A percentile compares a stretch with the other conserved stretches of the same genome.
These are phyloP conservation scores for Cistogaster globosa DNA, from an alignment of 2,888 invertebrate genomes.

Conservation along the genomic window DNA sequence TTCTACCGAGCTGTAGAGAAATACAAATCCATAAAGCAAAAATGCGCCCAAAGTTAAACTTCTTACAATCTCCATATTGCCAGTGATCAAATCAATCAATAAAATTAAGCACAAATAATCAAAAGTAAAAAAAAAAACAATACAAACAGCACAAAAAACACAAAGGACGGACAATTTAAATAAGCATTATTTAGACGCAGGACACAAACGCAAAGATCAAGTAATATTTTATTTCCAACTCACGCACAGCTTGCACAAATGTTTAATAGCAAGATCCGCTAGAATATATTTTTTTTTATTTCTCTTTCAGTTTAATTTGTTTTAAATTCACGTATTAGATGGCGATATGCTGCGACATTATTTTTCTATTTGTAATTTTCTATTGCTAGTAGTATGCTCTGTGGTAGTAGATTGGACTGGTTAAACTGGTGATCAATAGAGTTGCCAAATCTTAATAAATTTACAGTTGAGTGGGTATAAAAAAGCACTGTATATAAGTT, in stretches of 20 bases:
- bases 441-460: conserved; percentile 5
- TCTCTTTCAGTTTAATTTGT: conserved; percentile 11
- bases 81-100: conserved; percentile 44
- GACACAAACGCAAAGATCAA: conserved; percentile 46
- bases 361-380: conserved; percentile 57
- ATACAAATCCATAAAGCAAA: conserved; percentile 76
- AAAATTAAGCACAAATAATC: conserved; percentile 37
- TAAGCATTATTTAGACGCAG: conserved; percentile 63
- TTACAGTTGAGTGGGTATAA: too few species aligned
- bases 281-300: neutral
- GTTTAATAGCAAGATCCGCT: neutral
- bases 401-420: conserved; percentile 10
- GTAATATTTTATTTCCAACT: conserved; percentile 37
- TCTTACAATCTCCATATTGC: conserved; percentile 77
- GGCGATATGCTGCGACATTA: conserved; percentile 56
- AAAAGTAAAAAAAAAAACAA: conserved; percentile 44
- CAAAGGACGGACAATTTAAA: conserved; percentile 64
- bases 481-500: too few species aligned
- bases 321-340: conserved; percentile 39
- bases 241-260: conserved; percentile 50
- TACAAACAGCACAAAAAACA: conserved; percentile 56
- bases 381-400: conserved; percentile 9
- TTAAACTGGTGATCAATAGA: conserved; percentile 30
- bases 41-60: conserved; percentile 76
- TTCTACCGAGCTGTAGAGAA: conserved; percentile 77